Evolutionary conservation across 2,113 vertebrate species (phyloP).

Genomic region (Mormyrus iriodes): DNA sequence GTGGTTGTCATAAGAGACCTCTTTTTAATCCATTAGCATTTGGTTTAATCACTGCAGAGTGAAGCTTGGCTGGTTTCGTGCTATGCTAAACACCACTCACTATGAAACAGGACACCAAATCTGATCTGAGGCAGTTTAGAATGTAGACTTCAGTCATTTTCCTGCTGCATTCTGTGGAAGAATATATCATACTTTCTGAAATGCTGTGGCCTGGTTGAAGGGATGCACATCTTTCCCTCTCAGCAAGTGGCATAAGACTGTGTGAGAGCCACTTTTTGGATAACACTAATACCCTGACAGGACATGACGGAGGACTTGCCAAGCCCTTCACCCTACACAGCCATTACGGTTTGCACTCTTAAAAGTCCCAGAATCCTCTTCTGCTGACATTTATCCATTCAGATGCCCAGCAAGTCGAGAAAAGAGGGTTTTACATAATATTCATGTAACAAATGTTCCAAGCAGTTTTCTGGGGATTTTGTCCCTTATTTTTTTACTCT

Average conservation of each 20-base stretch:
- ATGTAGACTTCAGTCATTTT: not conserved
- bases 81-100: not conserved
- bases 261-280: not conserved
- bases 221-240: not conserved
- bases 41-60: not conserved
- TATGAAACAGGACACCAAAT: not conserved
- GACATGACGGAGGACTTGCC: not conserved
- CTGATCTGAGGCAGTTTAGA: not conserved
- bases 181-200: not conserved
- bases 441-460: not conserved
- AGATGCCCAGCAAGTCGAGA: not conserved
- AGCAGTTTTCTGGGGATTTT: not conserved
- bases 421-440: not conserved
- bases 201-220: not conserved
- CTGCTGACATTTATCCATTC: not conserved
- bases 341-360: not conserved
- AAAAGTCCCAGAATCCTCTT: not conserved
- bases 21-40: not conserved
- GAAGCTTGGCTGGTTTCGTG: not conserved
- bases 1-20: not conserved
- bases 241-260: not conserved
- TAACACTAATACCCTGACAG: slow-evolving; percentile 1
- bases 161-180: not conserved
- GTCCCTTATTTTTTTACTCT: not conserved
- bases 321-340: not conserved